Percentiles rank a stretch among this genome's conserved stretches.
Conservation (phyloP, 2,113 vertebrate genomes). For the Morone saxatilis region DNA sequence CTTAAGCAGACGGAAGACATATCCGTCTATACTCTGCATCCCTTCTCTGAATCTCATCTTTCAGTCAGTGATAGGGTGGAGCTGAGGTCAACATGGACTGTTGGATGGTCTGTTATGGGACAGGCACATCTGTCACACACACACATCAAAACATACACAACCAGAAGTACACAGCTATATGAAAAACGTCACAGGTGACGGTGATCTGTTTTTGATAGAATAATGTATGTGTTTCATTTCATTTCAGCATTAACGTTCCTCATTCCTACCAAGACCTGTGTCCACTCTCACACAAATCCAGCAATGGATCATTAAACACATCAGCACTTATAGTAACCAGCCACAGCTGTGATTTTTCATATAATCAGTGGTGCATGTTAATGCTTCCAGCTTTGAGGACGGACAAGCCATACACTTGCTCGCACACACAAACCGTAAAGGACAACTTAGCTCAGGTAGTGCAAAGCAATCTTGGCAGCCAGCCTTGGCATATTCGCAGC, state of each 20-base stretch:
- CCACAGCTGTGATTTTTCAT: constrained; percentile 77
- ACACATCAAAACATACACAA: not conserved
- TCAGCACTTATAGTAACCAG: constrained; percentile 66
- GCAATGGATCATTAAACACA: constrained; percentile 72
- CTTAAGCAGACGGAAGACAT: constrained; percentile 54
- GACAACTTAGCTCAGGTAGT: constrained; percentile 78
- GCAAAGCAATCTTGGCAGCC: constrained; percentile 78
- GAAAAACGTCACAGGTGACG: constrained; percentile 22
- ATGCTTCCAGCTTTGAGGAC: constrained; percentile 70
- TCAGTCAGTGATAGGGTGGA: constrained; percentile 39
- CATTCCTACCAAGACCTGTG: constrained; percentile 52
- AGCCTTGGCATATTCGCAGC: constrained; percentile 68
- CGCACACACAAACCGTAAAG: constrained; percentile 70
- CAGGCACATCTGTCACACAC: constrained; percentile 48
- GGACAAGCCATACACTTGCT: constrained; percentile 35
- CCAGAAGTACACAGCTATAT: not conserved
- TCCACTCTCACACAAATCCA: constrained; percentile 69
- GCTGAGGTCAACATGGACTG: constrained; percentile 33
- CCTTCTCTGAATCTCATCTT: constrained; percentile 45
- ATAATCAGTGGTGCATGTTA: constrained; percentile 68
- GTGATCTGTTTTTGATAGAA: constrained; percentile 53
- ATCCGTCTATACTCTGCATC: constrained; percentile 38
- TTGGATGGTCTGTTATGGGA: constrained; percentile 4
- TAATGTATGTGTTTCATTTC: constrained; percentile 55
- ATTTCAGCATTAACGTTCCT: constrained; percentile 58